Evolutionary conservation across 2,113 vertebrate genomes (phyloP).

Genomic region (Microtus richardsoni): DNA sequence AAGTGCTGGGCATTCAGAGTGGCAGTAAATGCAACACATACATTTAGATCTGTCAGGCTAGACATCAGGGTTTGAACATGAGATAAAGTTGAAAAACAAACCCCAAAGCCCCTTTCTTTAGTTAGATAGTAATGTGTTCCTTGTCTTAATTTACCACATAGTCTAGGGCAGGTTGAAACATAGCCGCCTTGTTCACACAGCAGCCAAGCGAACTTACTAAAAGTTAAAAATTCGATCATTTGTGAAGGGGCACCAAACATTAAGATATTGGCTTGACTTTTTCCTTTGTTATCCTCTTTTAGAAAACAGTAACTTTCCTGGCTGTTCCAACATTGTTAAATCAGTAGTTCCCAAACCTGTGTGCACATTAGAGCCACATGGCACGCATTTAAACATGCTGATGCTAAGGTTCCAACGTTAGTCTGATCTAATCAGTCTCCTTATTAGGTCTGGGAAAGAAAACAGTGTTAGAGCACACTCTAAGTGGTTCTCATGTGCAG

Average conservation of each 20-base stretch:
- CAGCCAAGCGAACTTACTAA: constrained; percentile 62
- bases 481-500: neutral
- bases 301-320: constrained; percentile 43
- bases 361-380: neutral
- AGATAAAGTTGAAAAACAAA: constrained; percentile 40
- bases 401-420: neutral
- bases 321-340: neutral
- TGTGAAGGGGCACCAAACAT: constrained; percentile 45
- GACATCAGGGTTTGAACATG: neutral
- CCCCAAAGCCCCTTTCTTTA: constrained; percentile 28
- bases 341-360: neutral
- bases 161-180: constrained; percentile 17
- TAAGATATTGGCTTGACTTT: constrained; percentile 54
- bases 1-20: neutral
- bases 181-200: constrained; percentile 43
- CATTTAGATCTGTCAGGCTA: neutral
- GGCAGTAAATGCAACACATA: neutral
- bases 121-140: neutral
- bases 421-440: neutral
- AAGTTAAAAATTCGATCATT: constrained; percentile 40
- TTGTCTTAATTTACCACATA: constrained; percentile 52
- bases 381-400: neutral
- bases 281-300: neutral
- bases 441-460: neutral
- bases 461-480: neutral